Evolutionary conservation across 2,888 invertebrate species (phyloP).

Genomic region (Ormyrus nitidulus): DNA sequence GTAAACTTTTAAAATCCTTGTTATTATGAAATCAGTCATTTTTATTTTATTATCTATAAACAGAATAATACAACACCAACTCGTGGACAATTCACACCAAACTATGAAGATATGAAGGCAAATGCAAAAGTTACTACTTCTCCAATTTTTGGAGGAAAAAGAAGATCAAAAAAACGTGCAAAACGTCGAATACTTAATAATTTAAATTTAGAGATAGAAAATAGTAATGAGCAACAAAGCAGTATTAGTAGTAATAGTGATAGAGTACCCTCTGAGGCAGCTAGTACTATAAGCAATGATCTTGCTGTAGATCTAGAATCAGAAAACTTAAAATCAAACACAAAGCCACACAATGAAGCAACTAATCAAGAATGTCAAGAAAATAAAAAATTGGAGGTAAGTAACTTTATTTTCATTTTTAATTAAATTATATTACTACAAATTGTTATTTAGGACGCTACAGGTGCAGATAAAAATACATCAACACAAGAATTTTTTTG

Average conservation of each 20-base stretch:
- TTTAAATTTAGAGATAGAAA: constrained; percentile 24
- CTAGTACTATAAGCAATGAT: constrained; percentile 27
- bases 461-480: constrained; percentile 44
- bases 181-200: constrained; percentile 64
- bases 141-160: constrained; percentile 62
- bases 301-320: constrained; percentile 6
- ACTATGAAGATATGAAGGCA: constrained; percentile 39
- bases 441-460: constrained; percentile 32
- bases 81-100: constrained; percentile 41
- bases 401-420: constrained; percentile 7
- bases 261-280: constrained; percentile 38
- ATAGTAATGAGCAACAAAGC: constrained; percentile 41
- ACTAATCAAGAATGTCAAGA: background rate
- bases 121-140: constrained; percentile 57
- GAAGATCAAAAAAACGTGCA: constrained; percentile 53
- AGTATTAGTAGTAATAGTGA: constrained; percentile 52
- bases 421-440: constrained; percentile 3
- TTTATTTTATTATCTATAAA: background rate
- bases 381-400: constrained; percentile 40
- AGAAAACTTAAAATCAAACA: constrained; percentile 11
- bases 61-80: constrained; percentile 43
- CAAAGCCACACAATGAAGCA: constrained; percentile 3
- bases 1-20: too few relatives aligned
- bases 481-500: constrained; percentile 64
- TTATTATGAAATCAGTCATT: too few relatives aligned